Percentiles rank a stretch among this genome's conserved stretches.
phyloP scores from a whole-genome alignment of 2,888 invertebrate genomes.

The Macrosiphum euphorbiae region DNA sequence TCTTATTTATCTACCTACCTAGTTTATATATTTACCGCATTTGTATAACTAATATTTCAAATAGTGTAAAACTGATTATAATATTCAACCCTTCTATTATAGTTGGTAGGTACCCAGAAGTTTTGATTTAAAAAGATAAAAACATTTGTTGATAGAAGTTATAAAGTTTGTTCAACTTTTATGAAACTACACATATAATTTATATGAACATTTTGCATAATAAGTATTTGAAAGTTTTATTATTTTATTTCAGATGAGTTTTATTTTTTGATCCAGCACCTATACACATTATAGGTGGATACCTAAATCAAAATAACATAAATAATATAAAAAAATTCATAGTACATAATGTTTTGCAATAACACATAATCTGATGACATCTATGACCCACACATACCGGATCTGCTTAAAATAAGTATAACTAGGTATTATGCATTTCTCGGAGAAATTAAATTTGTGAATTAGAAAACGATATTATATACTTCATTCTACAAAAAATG shows the following conservation, averaged over 20 bases:
- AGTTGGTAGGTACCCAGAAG: not conserved
- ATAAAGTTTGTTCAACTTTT: conserved; percentile 39
- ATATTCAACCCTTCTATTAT: not conserved
- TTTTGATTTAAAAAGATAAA: conserved; percentile 41
- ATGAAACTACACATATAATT: conserved; percentile 38
- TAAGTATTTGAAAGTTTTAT: conserved; percentile 38
- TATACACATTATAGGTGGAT: not conserved
- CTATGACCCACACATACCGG: not conserved
- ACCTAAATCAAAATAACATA: not conserved
- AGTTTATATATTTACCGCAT: not conserved
- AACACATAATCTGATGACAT: not conserved
- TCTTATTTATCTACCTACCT: not conserved
- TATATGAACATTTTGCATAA: conserved; percentile 35
- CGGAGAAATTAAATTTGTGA: not conserved
- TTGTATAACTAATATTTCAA: not conserved
- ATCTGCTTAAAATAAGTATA: not conserved
- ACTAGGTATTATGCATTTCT: not conserved
- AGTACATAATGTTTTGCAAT: not conserved
- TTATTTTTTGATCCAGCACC: not conserved
- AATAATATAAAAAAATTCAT: not conserved
- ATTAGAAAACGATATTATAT: not conserved
- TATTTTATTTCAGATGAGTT: not conserved
- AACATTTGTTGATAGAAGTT: conserved; percentile 23
- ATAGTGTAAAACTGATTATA: not conserved
- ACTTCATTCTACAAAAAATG: not conserved